Conservation (phyloP, 1,140 invertebrate species). For the Cheumatopsyche charites region DNA sequence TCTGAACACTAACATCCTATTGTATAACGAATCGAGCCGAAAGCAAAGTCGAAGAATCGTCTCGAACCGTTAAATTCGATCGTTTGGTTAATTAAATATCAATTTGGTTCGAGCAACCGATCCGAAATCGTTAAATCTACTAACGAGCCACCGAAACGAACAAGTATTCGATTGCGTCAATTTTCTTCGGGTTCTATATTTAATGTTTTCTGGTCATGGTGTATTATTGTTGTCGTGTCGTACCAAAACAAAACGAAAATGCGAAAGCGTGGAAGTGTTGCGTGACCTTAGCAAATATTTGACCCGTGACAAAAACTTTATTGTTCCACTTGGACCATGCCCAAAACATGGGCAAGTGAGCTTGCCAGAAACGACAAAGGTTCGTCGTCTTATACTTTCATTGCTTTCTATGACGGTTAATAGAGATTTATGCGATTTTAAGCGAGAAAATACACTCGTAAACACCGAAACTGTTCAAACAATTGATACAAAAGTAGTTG, state of each 20-base stretch:
- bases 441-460: no score
- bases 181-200: no score
- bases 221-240: no score
- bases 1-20: neutral
- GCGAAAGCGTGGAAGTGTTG: neutral
- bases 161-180: no score
- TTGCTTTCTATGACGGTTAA: no score
- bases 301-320: neutral
- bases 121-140: neutral
- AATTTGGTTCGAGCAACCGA: neutral
- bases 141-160: neutral
- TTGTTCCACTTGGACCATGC: constrained; percentile 4
- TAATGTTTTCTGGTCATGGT: no score
- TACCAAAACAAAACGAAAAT: neutral
- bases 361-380: neutral
- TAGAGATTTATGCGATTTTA: no score
- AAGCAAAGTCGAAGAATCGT: neutral
- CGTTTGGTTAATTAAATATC: constrained; percentile 14
- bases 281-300: neutral
- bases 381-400: neutral
- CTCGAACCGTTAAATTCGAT: neutral
- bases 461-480: no score
- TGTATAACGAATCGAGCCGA: neutral
- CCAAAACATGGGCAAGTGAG: neutral
- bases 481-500: no score